These are phyloP conservation scores for Pluvialis apricaria DNA, from an alignment of 2,113 vertebrate genomes.

Conservation along the genomic window DNA sequence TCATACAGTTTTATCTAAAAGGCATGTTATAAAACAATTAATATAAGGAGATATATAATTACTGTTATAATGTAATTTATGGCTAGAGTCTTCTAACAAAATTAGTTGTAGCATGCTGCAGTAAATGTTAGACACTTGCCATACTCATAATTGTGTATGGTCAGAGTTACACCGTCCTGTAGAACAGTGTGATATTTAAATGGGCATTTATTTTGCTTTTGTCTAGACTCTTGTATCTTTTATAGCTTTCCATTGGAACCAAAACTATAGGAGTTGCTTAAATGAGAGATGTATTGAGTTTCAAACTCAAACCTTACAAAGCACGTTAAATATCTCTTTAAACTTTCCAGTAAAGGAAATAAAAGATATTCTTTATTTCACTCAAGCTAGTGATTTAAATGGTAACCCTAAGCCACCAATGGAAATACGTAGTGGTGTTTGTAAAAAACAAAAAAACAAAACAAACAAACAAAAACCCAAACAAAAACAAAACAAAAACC, in stretches of 20 bases:
- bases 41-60: not conserved
- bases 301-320: constrained; percentile 21
- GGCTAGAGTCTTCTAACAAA: not conserved
- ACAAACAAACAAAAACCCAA: too few relatives aligned
- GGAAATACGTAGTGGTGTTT: not conserved
- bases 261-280: not conserved
- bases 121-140: not conserved
- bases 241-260: constrained; percentile 9
- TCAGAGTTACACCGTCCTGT: not conserved
- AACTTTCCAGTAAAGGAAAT: not conserved
- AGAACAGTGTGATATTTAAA: not conserved
- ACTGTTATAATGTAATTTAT: not conserved
- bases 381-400: not conserved
- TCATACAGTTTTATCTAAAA: not conserved
- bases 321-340: constrained; percentile 3
- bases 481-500: too few relatives aligned
- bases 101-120: not conserved
- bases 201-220: constrained; percentile 13
- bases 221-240: not conserved
- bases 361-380: constrained; percentile 8
- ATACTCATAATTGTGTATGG: not conserved
- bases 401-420: not conserved
- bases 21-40: not conserved
- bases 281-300: not conserved
- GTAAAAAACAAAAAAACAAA: not conserved